A percentile compares a stretch with the other conserved stretches of the same genome.
These are phyloP conservation scores for Acropora yongei DNA, from an alignment of 64 coral and sea anemone genomes.

Conservation along the genomic window DNA sequence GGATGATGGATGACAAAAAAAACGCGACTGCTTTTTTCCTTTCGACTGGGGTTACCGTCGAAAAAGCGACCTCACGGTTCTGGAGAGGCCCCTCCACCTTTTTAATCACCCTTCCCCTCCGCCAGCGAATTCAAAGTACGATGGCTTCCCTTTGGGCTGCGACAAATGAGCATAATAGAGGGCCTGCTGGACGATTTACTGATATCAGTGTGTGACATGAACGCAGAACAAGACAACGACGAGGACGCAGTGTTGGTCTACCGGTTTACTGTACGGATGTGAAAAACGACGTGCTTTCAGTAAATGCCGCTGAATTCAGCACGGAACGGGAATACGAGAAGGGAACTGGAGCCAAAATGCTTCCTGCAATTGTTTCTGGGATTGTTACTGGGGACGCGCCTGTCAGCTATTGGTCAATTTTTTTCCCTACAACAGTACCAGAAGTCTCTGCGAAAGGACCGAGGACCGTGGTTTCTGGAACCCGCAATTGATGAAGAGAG, in stretches of 20 bases:
- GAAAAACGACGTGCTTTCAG: background rate
- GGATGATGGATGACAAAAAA: background rate
- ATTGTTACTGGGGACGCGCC: no score
- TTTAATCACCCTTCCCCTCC: background rate
- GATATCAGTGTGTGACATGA: background rate
- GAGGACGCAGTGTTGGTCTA: background rate
- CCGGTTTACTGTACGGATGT: background rate
- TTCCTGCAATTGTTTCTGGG: no score
- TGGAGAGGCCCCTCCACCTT: background rate
- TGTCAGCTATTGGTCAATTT: background rate
- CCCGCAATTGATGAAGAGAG: background rate
- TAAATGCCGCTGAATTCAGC: background rate
- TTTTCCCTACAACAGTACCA: background rate
- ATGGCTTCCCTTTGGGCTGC: background rate
- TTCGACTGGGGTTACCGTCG: background rate
- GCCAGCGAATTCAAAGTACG: background rate
- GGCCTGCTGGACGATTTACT: background rate
- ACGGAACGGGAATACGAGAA: background rate
- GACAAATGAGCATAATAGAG: background rate
- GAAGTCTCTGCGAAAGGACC: background rate
- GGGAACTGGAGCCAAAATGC: no score
- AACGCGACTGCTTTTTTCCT: background rate
- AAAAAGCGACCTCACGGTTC: constrained; percentile 1
- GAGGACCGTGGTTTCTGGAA: background rate
- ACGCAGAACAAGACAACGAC: constrained; percentile 1